Conservation (phyloP, 2,113 vertebrate species). For the Campylomormyrus tamandua region DNA sequence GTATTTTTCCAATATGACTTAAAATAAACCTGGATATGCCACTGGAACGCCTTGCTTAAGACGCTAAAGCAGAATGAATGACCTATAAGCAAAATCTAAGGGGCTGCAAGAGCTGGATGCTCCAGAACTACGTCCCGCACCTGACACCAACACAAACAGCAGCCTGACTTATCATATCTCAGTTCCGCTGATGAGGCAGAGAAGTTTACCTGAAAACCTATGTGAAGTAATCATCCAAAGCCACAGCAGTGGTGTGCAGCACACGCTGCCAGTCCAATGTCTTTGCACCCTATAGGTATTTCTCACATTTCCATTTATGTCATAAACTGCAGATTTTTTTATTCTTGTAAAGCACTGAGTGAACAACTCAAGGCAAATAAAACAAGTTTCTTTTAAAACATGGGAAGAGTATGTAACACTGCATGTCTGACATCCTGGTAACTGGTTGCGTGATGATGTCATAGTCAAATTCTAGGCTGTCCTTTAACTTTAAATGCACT, state of each 20-base stretch:
- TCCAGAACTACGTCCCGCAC: background rate
- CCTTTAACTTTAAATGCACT: too few relatives aligned
- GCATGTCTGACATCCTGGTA: too few relatives aligned
- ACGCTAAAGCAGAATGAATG: background rate
- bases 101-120: background rate
- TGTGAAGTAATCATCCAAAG: background rate
- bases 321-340: too few relatives aligned
- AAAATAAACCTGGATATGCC: background rate
- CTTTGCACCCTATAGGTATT: too few relatives aligned
- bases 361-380: too few relatives aligned
- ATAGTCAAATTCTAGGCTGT: too few relatives aligned
- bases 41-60: background rate
- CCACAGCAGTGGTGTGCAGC: background rate
- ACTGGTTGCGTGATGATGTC: too few relatives aligned
- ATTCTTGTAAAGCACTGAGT: too few relatives aligned
- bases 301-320: too few relatives aligned
- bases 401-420: too few relatives aligned
- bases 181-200: background rate
- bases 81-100: background rate
- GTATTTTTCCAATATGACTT: background rate
- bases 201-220: background rate
- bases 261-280: too few relatives aligned
- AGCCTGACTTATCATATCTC: background rate
- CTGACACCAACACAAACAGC: background rate
- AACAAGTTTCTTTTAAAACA: too few relatives aligned